Base-by-base conservation (phyloP, 2,888 invertebrate species). In the Adineta ricciae region DNA sequence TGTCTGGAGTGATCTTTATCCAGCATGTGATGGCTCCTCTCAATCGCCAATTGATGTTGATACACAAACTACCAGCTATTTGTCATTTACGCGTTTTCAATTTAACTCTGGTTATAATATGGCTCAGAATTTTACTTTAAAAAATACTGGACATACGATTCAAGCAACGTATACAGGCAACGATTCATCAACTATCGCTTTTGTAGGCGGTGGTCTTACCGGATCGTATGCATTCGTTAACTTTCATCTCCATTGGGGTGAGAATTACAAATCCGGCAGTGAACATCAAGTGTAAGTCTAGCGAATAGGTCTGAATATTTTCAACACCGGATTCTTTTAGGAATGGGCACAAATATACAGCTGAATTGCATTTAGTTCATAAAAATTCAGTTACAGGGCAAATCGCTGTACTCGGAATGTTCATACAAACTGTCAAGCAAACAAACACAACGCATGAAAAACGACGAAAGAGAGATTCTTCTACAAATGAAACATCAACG, bases 241-340 rank as follows among this genome's bases (percentile, higher is more conserved):
- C 41, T 78, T 78, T 78, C 73, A 78, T 78, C 41, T 78, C 24
- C 73, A 78, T 78, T 78, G 73, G 73, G 73, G 73, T 78, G 21
- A 41, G n/a, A 78, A 78, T 27, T 41, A 36, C 38, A 36, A n/a
- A 41, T 21, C 36, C 24, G 73, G 73, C 24, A 41, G 38, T 21
- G 73, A 78, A 41, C 73, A 78, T 41, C 64, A 27, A 64, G 24
- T 64, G 64, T 64, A 16, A 32, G 46, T 46, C 46, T 11, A 46
- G 11, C 11, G 46, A 46, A 46, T 46, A 46, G 5, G 5, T 46
- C 11, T 64, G 14, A 50, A 50, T 1, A 56, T 56, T n/a, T 24
- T 56, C 11, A 8, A n/a, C 5, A 9, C 1, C 27, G 24, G 11
- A 8, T 27, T 56, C n/a, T 7, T 41, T 32, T 64, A 64, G 64